Conservation (phyloP, 2,888 invertebrate species). For the Dendrolimus pini region DNA sequence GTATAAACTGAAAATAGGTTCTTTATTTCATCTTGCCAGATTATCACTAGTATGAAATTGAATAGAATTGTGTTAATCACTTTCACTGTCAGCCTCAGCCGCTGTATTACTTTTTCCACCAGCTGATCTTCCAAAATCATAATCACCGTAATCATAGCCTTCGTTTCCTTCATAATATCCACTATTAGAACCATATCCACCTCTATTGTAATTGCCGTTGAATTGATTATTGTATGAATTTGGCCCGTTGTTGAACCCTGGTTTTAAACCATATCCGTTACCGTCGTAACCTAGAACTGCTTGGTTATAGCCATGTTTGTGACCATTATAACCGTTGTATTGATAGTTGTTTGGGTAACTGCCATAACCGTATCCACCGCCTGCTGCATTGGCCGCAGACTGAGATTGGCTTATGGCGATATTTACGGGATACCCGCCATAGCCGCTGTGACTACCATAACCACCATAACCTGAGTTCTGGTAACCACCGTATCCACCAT, state of each 20-base stretch:
- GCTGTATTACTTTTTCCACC: slow-evolving; percentile 18
- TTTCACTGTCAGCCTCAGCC: not conserved
- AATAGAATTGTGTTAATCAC: not conserved
- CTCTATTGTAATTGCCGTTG: slow-evolving; percentile 54
- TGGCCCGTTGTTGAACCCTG: not conserved
- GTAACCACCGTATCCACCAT: slow-evolving; percentile 15
- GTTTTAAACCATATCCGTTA: slow-evolving; percentile 35
- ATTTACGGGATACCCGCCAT: slow-evolving; percentile 45
- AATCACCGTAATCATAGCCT: slow-evolving; percentile 19
- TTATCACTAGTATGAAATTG: too few species aligned
- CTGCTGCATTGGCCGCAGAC: slow-evolving; percentile 33
- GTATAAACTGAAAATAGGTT: too few species aligned
- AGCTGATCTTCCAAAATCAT: slow-evolving; percentile 26
- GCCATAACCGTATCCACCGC: slow-evolving; percentile 23
- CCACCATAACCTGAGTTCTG: slow-evolving; percentile 16
- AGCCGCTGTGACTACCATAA: slow-evolving; percentile 23
- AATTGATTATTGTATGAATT: slow-evolving; percentile 49
- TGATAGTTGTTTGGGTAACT: slow-evolving; percentile 49
- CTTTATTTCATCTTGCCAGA: too few species aligned
- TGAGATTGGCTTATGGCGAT: slow-evolving; percentile 69
- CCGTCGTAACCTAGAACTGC: slow-evolving; percentile 38
- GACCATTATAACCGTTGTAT: slow-evolving; percentile 23
- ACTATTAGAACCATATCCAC: slow-evolving; percentile 35
- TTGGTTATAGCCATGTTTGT: slow-evolving; percentile 18
- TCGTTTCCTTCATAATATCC: slow-evolving; percentile 31